These are phyloP conservation scores for Cynoglossus semilaevis DNA, from an alignment of 2,113 vertebrate species.

Conservation along the genomic window DNA sequence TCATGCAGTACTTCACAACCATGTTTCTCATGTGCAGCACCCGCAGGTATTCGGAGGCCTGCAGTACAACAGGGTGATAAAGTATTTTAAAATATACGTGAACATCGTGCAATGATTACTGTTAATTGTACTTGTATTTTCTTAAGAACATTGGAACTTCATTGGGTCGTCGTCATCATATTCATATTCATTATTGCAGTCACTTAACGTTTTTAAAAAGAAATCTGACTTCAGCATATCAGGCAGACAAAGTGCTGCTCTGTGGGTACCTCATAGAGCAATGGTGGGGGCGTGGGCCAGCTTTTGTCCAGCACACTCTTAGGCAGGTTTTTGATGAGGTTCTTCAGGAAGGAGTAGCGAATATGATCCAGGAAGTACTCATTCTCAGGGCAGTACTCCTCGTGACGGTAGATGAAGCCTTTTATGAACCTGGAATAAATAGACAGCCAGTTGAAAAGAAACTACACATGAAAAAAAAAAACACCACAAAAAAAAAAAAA, in stretches of 20 bases:
- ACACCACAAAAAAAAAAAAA: slow-evolving; percentile 3
- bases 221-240: no score
- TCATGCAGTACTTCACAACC: slow-evolving; percentile 89
- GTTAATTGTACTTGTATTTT: not conserved
- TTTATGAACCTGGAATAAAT: slow-evolving; percentile 82
- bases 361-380: slow-evolving; percentile 92
- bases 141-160: no score
- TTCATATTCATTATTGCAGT: no score
- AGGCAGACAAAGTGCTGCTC: no score
- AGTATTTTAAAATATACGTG: not conserved
- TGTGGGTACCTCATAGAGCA: slow-evolving; percentile 80
- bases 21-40: slow-evolving; percentile 88
- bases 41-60: slow-evolving; percentile 87
- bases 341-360: slow-evolving; percentile 90
- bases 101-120: not conserved
- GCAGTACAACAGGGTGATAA: not conserved
- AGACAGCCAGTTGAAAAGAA: not conserved
- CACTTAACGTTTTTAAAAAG: no score
- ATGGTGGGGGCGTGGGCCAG: slow-evolving; percentile 87
- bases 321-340: slow-evolving; percentile 84
- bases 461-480: slow-evolving; percentile 2
- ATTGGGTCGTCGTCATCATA: no score
- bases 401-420: slow-evolving; percentile 91
- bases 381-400: slow-evolving; percentile 87
- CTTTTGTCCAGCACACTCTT: slow-evolving; percentile 87